phyloP scores from a whole-genome alignment of 2,113 vertebrate species.

The Phyllostomus discolor region DNA sequence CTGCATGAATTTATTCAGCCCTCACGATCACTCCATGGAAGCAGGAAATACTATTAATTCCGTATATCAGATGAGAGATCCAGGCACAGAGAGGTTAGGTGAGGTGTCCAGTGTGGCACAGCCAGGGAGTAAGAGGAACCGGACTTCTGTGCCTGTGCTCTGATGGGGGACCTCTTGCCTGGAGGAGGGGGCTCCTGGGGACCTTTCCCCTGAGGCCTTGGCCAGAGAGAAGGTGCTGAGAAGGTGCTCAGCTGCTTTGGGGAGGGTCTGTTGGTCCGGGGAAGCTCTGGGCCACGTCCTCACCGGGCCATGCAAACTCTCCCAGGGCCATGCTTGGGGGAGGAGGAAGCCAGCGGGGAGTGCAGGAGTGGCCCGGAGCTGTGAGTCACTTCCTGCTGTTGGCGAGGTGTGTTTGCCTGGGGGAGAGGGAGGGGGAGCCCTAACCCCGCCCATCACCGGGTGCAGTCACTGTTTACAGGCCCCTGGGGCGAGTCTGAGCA shows the following conservation, averaged over 20 bases:
- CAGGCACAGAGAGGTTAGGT: neutral
- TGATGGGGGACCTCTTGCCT: neutral
- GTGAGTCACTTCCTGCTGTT: conserved; percentile 8
- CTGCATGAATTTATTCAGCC: neutral
- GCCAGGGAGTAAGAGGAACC: neutral
- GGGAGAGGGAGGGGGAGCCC: neutral
- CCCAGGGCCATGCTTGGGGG: neutral
- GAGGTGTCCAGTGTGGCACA: neutral
- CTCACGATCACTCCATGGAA: fast-evolving
- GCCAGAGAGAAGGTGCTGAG: neutral
- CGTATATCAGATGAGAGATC: neutral
- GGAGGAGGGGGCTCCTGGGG: neutral
- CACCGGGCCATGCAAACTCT: neutral
- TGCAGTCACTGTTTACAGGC: conserved; percentile 46
- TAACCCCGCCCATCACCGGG: neutral
- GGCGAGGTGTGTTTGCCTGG: neutral
- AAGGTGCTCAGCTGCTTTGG: neutral
- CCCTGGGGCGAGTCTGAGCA: conserved; percentile 59
- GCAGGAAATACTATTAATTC: neutral
- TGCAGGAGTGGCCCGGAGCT: neutral
- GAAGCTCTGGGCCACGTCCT: neutral
- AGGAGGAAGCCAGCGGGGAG: neutral
- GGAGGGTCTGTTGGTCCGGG: neutral
- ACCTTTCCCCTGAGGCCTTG: neutral
- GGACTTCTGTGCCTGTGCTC: neutral